Percentiles rank a stretch among this genome's conserved stretches.
Evolutionary conservation across 2,888 invertebrate genomes (phyloP).

Genomic region (Apodemia zela): DNA sequence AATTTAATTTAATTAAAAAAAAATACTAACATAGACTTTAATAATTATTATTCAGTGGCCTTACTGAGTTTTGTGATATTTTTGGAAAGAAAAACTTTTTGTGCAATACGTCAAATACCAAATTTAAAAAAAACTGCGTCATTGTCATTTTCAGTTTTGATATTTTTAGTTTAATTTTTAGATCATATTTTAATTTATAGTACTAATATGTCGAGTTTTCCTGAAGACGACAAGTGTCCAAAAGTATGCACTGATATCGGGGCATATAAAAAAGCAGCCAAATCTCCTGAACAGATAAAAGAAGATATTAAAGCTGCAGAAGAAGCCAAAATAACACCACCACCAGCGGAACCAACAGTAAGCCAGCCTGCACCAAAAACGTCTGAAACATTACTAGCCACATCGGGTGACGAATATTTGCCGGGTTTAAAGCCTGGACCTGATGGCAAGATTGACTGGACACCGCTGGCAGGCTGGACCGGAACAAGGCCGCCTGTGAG

Average conservation of each 20-base stretch:
- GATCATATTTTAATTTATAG: not conserved
- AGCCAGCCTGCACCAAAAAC: not conserved
- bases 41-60: too few species aligned
- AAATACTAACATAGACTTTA: too few species aligned
- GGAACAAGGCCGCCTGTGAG: conserved; percentile 88
- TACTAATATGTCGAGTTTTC: conserved; percentile 25
- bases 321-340: conserved; percentile 31
- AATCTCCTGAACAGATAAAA: conserved; percentile 41
- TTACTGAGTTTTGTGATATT: too few species aligned
- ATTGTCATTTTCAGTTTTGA: not conserved
- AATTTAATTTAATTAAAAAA: too few species aligned
- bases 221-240: conserved; percentile 56
- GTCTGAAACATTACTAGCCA: conserved; percentile 26
- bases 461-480: conserved; percentile 84
- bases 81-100: not conserved
- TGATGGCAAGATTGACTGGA: conserved; percentile 87
- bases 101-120: not conserved
- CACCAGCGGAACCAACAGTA: conserved; percentile 31
- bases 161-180: not conserved
- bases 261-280: conserved; percentile 57
- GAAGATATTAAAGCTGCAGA: conserved; percentile 36
- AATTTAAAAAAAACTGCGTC: not conserved
- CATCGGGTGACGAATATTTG: conserved; percentile 45
- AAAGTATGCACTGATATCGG: conserved; percentile 57
- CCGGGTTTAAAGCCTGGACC: conserved; percentile 81